These are phyloP conservation scores for Beris chalybata DNA, from an alignment of 2,888 invertebrate genomes.

Conservation along the genomic window DNA sequence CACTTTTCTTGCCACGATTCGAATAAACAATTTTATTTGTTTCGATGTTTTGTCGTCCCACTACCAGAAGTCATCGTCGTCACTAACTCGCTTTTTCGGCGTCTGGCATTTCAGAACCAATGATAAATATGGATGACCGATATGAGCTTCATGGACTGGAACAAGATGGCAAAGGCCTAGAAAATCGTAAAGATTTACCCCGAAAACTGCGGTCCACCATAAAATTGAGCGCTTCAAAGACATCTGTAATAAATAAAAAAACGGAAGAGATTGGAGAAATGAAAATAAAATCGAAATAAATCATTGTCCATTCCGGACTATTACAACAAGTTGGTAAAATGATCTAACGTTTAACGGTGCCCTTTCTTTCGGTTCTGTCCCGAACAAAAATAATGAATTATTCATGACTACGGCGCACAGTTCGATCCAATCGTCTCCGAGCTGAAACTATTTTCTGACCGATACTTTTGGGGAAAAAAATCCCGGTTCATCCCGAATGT, in stretches of 20 bases:
- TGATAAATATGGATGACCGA: constrained; percentile 33
- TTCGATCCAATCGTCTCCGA: too few species aligned
- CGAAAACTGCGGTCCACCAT: constrained; percentile 28
- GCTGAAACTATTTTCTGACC: too few species aligned
- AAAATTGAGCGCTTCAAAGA: constrained; percentile 29
- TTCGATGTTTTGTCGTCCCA: too few species aligned
- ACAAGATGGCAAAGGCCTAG: constrained; percentile 33
- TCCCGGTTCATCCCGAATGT: too few species aligned
- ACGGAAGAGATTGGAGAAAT: constrained; percentile 8
- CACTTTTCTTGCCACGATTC: too few species aligned
- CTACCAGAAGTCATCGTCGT: background rate
- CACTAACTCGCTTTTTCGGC: constrained; percentile 13
- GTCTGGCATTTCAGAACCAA: constrained; percentile 11
- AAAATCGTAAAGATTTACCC: constrained; percentile 33
- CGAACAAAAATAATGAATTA: too few species aligned
- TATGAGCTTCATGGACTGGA: constrained; percentile 29
- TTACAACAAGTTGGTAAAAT: too few species aligned
- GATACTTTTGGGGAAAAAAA: too few species aligned
- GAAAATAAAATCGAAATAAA: background rate
- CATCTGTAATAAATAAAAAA: constrained; percentile 28
- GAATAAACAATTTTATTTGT: too few species aligned
- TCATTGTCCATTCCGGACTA: background rate
- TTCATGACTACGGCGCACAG: too few species aligned
- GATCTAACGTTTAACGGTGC: too few species aligned
- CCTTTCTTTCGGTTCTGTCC: too few species aligned